Evolutionary conservation across 1,140 invertebrate genomes (phyloP).

Genomic region (Bombyx mori): ASM3026992v2 NC_085129.1:6010501-6011000

Average conservation of each 20-base stretch:
- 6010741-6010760: conserved; percentile 35
- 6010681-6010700: conserved; percentile 18
- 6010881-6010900: no score
- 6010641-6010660: not conserved
- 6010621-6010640: not conserved
- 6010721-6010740: conserved; percentile 33
- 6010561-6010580: not conserved
- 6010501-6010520: no score
- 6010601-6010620: not conserved
- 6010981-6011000: no score
- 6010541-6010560: no score
- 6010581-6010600: not conserved
- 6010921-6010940: no score
- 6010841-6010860: conserved; percentile 15
- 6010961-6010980: no score
- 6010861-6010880: not conserved
- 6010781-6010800: conserved; percentile 35
- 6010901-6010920: no score
- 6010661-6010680: conserved; percentile 1
- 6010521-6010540: no score
- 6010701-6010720: conserved; percentile 26
- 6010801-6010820: conserved; percentile 13
- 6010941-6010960: no score
- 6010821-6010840: conserved; percentile 28
- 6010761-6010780: conserved; percentile 30